phyloP scores from a whole-genome alignment of 2,888 invertebrate species.

The Andrena haemorrhoa region DNA sequence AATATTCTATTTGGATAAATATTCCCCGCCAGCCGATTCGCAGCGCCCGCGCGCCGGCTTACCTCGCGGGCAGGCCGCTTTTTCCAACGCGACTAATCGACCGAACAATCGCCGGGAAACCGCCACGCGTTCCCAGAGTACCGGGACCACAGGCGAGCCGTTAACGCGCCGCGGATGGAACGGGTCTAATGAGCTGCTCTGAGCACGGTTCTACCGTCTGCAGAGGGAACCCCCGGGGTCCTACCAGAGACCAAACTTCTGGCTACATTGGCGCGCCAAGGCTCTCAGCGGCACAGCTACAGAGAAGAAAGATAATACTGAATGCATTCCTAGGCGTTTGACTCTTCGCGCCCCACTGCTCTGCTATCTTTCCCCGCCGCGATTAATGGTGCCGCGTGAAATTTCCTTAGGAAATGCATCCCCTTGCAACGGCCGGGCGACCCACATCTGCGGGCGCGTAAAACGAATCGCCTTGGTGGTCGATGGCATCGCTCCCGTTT shows the following conservation, averaged over 20 bases:
- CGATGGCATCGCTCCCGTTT: slow-evolving; percentile 14
- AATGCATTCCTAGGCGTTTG: too few species aligned
- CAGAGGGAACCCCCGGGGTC: too few species aligned
- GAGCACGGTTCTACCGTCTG: too few species aligned
- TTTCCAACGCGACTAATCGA: slow-evolving; percentile 7
- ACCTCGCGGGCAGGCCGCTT: background rate
- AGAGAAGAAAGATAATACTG: too few species aligned
- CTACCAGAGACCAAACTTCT: too few species aligned
- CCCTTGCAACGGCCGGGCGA: background rate
- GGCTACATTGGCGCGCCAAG: too few species aligned
- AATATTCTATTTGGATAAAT: slow-evolving; percentile 60
- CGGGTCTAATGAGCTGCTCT: background rate
- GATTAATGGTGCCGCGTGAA: background rate
- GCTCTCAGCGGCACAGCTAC: too few species aligned
- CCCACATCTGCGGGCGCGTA: slow-evolving; percentile 3
- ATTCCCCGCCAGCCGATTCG: slow-evolving; percentile 12
- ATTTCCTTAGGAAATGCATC: background rate
- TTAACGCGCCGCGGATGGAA: background rate
- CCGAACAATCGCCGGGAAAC: background rate
- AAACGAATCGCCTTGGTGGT: slow-evolving; percentile 14
- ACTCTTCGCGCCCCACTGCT: too few species aligned
- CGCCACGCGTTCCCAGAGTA: too few species aligned
- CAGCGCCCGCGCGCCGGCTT: background rate
- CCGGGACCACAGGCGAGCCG: too few species aligned
- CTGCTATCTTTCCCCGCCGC: too few species aligned